Base-by-base conservation (phyloP, 1,140 invertebrate species). In the Forficula auricularia region DNA sequence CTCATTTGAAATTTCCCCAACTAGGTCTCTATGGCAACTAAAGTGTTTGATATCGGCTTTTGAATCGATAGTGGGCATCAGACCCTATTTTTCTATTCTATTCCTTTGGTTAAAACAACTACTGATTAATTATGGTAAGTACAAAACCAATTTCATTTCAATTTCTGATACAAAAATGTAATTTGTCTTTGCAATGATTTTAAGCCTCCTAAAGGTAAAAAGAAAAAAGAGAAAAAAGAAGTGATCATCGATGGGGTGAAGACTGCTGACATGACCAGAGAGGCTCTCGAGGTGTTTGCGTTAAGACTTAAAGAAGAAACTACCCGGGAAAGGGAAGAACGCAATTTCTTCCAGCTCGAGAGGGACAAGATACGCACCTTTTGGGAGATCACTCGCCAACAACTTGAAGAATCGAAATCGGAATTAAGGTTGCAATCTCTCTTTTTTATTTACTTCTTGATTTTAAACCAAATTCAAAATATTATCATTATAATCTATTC, bases 311-410 rank as follows among this genome's bases (percentile, higher is more conserved):
- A 86, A 54, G 84, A 90, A 52, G 88, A 95, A 64, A 67, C 94
- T 56, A 89, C 95, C 54, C 72, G 85, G 35, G 90, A 95, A 63
- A 68, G 89, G 51, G 89, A 95, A 62, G 89, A 96, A 60, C 65
- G 90, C 49, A 95, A 95, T 60, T 94, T 83, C 57, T 94, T 95
- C 53, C 90, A 95, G 65, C 58, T 95, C 39, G 91, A 97, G 62
- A 69, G 90, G 50, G 90, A 96, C 58, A 92, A 92, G 64, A 73
- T 95, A 12, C 72, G 86, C 47, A 87, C 83, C 19, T 92, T 92
- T 62, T 95, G 89, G 89, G 88, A 95, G 59, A 84, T 89, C 36
- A 83, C 84, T 1, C 72, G 81, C 50, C 73, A 79, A 50, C 81
- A 90, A 56, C 58, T 90, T 6, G 77, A 88, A 46, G 85, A 91